Conservation (phyloP, 2,797 vertebrate species). For the Lepidocolaptes lacrymiger region DNA sequence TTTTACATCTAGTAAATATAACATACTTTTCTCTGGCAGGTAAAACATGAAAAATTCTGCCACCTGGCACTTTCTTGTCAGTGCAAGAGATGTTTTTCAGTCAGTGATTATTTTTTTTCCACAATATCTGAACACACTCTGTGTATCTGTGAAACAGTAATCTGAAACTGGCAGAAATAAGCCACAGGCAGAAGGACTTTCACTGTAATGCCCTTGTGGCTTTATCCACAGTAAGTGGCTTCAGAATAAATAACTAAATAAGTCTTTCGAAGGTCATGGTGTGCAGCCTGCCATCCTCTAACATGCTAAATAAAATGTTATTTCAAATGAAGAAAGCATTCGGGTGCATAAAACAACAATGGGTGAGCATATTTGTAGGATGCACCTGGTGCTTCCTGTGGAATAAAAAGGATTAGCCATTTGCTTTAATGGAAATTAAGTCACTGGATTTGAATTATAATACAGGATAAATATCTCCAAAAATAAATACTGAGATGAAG, state of each 20-base stretch:
- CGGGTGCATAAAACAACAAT: not conserved
- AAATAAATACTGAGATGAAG: slow-evolving; percentile 69
- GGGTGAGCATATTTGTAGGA: slow-evolving; percentile 38
- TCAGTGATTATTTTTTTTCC: not conserved
- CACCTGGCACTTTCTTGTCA: not conserved
- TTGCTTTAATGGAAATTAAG: slow-evolving; percentile 68
- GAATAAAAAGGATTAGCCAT: slow-evolving; percentile 65
- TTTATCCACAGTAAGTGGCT: not conserved
- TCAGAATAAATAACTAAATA: not conserved
- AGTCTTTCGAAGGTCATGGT: not conserved
- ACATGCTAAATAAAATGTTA: not conserved
- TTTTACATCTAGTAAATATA: not conserved
- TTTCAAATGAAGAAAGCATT: slow-evolving; percentile 33
- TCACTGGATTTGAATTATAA: slow-evolving; percentile 72
- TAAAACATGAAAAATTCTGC: not conserved
- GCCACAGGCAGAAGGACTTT: not conserved
- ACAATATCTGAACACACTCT: not conserved
- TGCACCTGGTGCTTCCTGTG: slow-evolving; percentile 58
- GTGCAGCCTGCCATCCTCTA: not conserved
- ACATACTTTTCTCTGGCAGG: not conserved
- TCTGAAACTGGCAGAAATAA: not conserved
- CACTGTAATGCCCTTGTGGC: not conserved
- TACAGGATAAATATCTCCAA: slow-evolving; percentile 62
- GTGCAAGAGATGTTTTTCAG: not conserved
- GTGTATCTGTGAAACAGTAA: not conserved